These are phyloP conservation scores for Boloria selene DNA, from an alignment of 2,888 invertebrate species.

Conservation along the genomic window DNA sequence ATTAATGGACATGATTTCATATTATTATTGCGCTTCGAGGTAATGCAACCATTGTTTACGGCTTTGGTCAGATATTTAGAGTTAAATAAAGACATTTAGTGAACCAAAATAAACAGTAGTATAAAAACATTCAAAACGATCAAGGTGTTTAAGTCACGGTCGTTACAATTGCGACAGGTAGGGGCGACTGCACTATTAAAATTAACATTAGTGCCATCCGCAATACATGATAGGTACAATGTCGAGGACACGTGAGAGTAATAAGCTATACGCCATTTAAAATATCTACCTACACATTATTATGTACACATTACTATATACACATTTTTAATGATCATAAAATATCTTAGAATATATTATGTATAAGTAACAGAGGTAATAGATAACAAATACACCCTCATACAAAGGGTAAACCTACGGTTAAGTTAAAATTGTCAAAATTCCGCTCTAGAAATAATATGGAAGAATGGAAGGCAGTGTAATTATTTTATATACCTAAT, in stretches of 20 bases:
- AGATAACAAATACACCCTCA: no score
- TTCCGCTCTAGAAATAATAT: no score
- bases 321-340: no score
- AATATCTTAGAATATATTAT: no score
- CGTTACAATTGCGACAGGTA: constrained; percentile 62
- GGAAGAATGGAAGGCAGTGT: no score
- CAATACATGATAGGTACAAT: constrained; percentile 56
- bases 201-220: constrained; percentile 71
- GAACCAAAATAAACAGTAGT: not conserved
- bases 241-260: constrained; percentile 60
- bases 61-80: not conserved
- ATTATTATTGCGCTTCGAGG: constrained; percentile 27
- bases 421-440: no score
- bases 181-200: constrained; percentile 69
- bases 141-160: constrained; percentile 73
- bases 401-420: no score
- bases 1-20: constrained; percentile 21
- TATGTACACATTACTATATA: no score
- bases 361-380: no score
- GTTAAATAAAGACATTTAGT: not conserved
- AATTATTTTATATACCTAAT: no score
- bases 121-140: constrained; percentile 25
- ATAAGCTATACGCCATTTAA: constrained; percentile 29
- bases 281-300: not conserved
- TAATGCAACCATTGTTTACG: constrained; percentile 15